phyloP scores from a whole-genome alignment of 2,113 vertebrate genomes.

The Sinocyclocheilus anophthalmus region DNA sequence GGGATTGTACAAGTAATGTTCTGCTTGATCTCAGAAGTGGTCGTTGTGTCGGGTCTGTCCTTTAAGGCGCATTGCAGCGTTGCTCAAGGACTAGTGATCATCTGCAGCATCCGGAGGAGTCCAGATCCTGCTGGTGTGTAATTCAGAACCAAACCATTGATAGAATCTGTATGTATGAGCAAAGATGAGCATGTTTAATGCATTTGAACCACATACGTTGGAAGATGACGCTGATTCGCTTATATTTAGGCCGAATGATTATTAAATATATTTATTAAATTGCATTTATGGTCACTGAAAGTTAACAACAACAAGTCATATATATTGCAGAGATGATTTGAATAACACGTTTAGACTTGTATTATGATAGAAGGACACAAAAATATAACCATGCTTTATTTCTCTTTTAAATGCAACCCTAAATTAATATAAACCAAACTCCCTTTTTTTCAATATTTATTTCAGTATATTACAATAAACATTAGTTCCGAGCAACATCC shows the following conservation, averaged over 20 bases:
- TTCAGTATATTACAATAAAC: background rate
- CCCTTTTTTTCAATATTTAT: background rate
- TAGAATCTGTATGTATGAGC: background rate
- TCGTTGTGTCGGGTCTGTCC: slow-evolving; percentile 28
- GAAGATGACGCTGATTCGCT: background rate
- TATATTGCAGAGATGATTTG: background rate
- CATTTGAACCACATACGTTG: background rate
- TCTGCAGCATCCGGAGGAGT: slow-evolving; percentile 47
- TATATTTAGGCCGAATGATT: slow-evolving; percentile 15
- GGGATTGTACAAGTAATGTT: slow-evolving; percentile 28
- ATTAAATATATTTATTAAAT: background rate
- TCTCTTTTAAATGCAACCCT: background rate
- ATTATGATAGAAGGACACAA: background rate
- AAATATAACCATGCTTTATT: background rate
- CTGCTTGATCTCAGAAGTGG: background rate
- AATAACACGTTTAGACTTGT: background rate
- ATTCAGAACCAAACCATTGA: slow-evolving; percentile 2
- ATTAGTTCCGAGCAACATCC: background rate
- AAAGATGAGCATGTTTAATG: background rate
- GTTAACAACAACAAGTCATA: background rate
- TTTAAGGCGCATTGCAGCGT: slow-evolving; percentile 51
- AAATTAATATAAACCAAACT: background rate
- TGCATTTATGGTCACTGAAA: background rate
- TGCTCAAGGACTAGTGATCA: slow-evolving; percentile 44
- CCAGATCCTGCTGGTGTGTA: slow-evolving; percentile 32